Base-by-base conservation (phyloP, 2,888 invertebrate species). In the Digitonthophagus gazella region DNA sequence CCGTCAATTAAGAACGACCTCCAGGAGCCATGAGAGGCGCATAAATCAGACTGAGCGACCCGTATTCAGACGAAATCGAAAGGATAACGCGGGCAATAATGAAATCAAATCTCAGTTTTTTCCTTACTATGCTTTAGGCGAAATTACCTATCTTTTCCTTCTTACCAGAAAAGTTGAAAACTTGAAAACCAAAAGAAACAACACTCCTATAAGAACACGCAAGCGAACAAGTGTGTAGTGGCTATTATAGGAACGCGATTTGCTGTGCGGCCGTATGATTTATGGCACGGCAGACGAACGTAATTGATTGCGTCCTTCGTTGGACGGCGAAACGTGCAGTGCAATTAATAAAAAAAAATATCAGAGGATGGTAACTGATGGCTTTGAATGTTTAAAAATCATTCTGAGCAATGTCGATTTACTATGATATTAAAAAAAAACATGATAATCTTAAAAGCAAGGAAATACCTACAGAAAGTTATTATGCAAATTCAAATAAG, bases 301-400 rank as follows among this genome's bases (percentile, higher is more conserved):
- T 67, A 67, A 67, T 67, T 67, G 63, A 67, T 67, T 18, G 20
- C 61, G 67, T 67, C 67, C 67, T 67, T 67, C 28, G 67, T 67
- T 54, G 44, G 65, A 65, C 65, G 28, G 44, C 61, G 67, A 58
- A 61, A 61, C 66, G 56, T 20, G 55, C 56, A 56, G 6, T 5
- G 56, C 15, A 57, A 57, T 20, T 15, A 65, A 65, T 18, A 15
- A 65, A 44, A 15, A 15, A 28, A 58, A 67, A 44, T 16, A 58
- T 11, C 54, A n/a, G 14, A 63, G 20, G 19, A 19, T 15, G 44
- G 28, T 55, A 55, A 67, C 14, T 44, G 28, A 44, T 44, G 28
- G 28, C 11, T 44, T 44, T 11, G 3, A 44, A 11, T 44, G 28
- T 5, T 44, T 44, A 44, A 44, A 44, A 44, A 44, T 8, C 11